Conservation (phyloP, 2,797 vertebrate genomes). For the Coregonus ussuriensis region DNA sequence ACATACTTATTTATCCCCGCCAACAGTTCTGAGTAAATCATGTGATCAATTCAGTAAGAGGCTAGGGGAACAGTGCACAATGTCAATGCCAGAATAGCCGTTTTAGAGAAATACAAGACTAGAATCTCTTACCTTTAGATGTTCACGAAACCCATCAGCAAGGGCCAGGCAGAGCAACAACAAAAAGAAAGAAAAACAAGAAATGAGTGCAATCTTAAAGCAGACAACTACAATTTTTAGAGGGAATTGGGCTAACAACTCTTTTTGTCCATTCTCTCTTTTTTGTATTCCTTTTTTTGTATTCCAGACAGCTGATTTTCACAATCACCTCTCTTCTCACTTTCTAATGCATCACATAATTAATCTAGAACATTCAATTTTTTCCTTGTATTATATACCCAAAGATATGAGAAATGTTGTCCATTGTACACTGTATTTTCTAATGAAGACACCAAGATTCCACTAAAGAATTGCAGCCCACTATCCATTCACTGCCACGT, state of each 20-base stretch:
- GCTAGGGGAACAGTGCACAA: neutral
- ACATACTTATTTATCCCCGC: neutral
- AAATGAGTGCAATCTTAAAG: neutral
- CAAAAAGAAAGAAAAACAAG: neutral
- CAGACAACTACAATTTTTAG: neutral
- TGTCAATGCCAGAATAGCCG: neutral
- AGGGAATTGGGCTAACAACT: too few species aligned
- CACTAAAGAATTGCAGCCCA: neutral
- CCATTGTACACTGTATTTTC: neutral
- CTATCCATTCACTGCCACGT: neutral
- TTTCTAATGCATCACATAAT: neutral
- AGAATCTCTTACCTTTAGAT: neutral
- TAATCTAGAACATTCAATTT: neutral
- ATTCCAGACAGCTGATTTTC: too few species aligned
- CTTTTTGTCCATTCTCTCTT: too few species aligned
- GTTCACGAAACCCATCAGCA: neutral
- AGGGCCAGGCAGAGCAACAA: neutral
- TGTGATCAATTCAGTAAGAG: too few species aligned
- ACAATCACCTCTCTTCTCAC: neutral
- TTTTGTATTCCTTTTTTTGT: too few species aligned
- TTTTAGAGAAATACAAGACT: neutral
- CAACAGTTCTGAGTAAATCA: too few species aligned
- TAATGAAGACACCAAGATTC: neutral
- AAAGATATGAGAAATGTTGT: neutral
- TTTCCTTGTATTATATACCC: neutral